Conservation (phyloP, 2,113 vertebrate genomes). For the Alosa alosa region DNA sequence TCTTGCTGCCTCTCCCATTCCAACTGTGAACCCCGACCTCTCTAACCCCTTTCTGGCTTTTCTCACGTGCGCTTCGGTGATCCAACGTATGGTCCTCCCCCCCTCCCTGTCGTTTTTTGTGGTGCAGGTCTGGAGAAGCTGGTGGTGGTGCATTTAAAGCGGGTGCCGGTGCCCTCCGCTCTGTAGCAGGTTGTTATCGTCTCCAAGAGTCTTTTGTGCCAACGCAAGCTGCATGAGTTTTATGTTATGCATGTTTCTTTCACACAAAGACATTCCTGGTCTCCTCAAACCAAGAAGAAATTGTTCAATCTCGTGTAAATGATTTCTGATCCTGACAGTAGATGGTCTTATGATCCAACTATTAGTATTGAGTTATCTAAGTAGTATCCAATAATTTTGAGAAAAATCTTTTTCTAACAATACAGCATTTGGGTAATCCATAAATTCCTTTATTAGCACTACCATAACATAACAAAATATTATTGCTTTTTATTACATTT, state of each 20-base stretch:
- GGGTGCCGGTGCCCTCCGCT: slow-evolving; percentile 67
- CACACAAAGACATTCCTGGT: not conserved
- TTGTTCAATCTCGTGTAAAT: not conserved
- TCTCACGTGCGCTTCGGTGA: slow-evolving; percentile 35
- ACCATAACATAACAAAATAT: not conserved
- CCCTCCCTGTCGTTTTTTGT: slow-evolving; percentile 56
- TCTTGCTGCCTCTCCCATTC: not conserved
- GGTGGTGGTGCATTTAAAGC: slow-evolving; percentile 64
- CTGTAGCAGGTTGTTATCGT: slow-evolving; percentile 70
- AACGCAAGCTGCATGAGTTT: slow-evolving; percentile 55
- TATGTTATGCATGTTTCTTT: slow-evolving; percentile 15
- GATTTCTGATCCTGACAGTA: not conserved
- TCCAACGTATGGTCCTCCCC: slow-evolving; percentile 38
- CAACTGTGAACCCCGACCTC: slow-evolving; percentile 15
- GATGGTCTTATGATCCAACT: not conserved
- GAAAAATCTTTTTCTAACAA: not conserved
- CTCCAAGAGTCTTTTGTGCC: not conserved
- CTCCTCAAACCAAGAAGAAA: not conserved
- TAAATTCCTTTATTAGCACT: not conserved
- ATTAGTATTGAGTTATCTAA: not conserved
- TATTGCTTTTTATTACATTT: not conserved
- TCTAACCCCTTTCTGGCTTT: slow-evolving; percentile 36
- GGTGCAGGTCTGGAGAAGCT: slow-evolving; percentile 74
- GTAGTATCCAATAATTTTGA: too few species aligned
- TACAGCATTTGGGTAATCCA: not conserved